Conservation (phyloP, 2,888 invertebrate species). For the Pegoplata infirma region DNA sequence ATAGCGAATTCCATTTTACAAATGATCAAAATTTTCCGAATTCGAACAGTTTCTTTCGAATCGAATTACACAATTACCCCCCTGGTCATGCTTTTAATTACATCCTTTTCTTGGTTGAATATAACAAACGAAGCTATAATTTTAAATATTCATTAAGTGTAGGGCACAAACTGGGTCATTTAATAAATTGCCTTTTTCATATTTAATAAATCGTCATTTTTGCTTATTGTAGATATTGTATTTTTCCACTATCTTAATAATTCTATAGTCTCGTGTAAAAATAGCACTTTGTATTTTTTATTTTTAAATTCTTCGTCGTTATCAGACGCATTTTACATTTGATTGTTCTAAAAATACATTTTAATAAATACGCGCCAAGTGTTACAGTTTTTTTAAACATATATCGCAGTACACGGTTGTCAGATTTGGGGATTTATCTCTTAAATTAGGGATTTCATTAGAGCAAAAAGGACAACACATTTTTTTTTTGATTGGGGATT, state of each 20-base stretch:
- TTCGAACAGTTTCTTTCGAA: too few species aligned
- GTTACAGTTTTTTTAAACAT: background rate
- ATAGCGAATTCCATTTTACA: too few species aligned
- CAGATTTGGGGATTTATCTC: too few species aligned
- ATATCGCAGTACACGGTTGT: too few species aligned
- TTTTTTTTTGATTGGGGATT: too few species aligned
- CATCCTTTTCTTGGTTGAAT: too few species aligned
- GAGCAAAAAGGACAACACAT: too few species aligned
- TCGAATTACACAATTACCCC: too few species aligned
- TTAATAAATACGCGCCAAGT: slow-evolving; percentile 14
- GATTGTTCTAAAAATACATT: slow-evolving; percentile 15
- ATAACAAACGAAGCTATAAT: too few species aligned
- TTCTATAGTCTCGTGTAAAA: slow-evolving; percentile 10
- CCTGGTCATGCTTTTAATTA: too few species aligned
- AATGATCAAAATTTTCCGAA: too few species aligned
- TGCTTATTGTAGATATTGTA: background rate
- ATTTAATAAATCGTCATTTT: background rate
- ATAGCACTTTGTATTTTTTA: background rate
- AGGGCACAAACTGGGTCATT: background rate
- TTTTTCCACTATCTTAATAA: background rate
- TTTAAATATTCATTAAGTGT: background rate
- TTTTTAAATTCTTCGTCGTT: background rate
- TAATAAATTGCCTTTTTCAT: background rate
- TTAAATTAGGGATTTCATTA: too few species aligned
- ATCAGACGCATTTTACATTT: slow-evolving; percentile 16